Base-by-base conservation (phyloP, 2,888 invertebrate species). In the Dimorphilus gyrociliatus region DNA sequence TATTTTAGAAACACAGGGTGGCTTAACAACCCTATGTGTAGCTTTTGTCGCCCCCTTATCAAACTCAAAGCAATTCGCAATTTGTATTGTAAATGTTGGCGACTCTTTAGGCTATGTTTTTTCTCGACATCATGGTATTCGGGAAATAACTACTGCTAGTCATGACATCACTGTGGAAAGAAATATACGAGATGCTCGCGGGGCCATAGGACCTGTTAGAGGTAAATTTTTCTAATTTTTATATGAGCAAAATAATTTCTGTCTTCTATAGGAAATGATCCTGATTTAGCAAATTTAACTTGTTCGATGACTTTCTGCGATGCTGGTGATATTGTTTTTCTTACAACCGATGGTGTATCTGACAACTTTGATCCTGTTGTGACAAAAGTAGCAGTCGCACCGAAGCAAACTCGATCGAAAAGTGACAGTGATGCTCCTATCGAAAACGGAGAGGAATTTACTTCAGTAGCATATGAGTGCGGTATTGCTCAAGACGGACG, bases 351-450 rank as follows among this genome's bases (percentile, higher is more conserved):
- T 51, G 84, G 84, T 5, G 72, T 85, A 19, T 80, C 81, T 4
- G 84, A 85, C 55, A 85, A 85, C 59, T 81, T 82, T 48, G 84
- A 85, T 64, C 84, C 84, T 1, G 82, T 84, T 18, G 82, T 85
- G 33, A 82, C 82, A 17, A 80, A 79, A 62, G 80, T 82, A 51
- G 79, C 81, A 4, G 50, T 67, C 25, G 51, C 58, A 3, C n/a
- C 15, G 25, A n/a, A 27, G 13, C 17, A 25, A 10, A 5, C 6
- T n/a, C 10, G 6, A 25, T 17, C 16, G 10, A 23, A 14, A 30
- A 27, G 13, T 10, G 21, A 16, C 10, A n/a, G 17, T 12, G 26
- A 41, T 12, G 25, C 21, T n/a, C n/a, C n/a, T 3, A 23, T 12
- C 8, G 30, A 30, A 4, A 16, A 27, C 6, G 16, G 14, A 2